phyloP scores from a whole-genome alignment of 2,888 invertebrate genomes.

The Tenthredo amoena region DNA sequence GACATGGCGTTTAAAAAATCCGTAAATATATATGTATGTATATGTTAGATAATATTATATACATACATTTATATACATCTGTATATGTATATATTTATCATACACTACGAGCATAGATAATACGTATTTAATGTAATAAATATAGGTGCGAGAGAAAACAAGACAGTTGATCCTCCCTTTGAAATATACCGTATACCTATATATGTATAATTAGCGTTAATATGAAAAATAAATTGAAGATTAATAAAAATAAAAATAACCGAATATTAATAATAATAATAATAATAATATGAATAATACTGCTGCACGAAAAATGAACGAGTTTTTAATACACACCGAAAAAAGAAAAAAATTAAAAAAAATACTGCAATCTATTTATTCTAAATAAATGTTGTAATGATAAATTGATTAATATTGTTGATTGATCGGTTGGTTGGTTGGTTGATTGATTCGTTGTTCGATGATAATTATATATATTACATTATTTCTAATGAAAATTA shows the following conservation, averaged over 20 bases:
- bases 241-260: background rate
- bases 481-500: background rate
- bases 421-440: conserved; percentile 8
- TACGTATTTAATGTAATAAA: background rate
- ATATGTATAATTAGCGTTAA: background rate
- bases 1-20: background rate
- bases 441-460: background rate
- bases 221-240: background rate
- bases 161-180: conserved; percentile 18
- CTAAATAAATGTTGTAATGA: background rate
- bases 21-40: background rate
- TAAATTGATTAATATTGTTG: background rate
- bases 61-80: background rate
- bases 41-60: background rate
- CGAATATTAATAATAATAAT: background rate
- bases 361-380: conserved; percentile 3
- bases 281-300: background rate
- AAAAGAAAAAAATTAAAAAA: background rate
- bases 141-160: conserved; percentile 8
- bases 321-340: background rate
- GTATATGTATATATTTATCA: background rate
- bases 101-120: background rate
- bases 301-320: background rate
- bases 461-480: background rate
- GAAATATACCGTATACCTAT: background rate